Base-by-base conservation (phyloP, 2,888 invertebrate species). In the Pristionchus mayeri region DNA sequence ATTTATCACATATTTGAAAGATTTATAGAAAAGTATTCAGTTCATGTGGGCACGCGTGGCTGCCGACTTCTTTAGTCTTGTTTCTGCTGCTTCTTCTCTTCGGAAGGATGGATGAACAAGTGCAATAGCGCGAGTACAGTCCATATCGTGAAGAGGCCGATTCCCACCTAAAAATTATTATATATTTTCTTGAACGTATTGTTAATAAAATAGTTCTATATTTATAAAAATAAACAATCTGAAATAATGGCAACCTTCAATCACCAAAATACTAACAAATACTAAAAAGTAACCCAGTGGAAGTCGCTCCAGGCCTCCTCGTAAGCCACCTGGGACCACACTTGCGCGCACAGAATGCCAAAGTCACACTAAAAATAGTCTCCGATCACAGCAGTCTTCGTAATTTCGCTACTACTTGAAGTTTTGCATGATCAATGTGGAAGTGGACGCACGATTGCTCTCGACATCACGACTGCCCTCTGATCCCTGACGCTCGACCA, bases 311-410 rank as follows among this genome's bases (percentile, higher is more conserved):
- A 92, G 79, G 90, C 88, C 11, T 86, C 52, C 76, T 89, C 54
- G 80, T 91, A 91, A 37, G 91, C 90, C 71, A 87, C 52, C 85
- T 92, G 92, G 1, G 92, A 92, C 92, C 92, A 92, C 37, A 92
- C 82, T 85, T 92, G 92, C 18, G 90, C 92, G 3, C 87, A 87
- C 30, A 92, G 88, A 85, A 92, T 92, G 37, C 89, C 86, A 52
- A 90, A 16, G 71, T 92, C 92, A 84, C 90, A 90, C 86, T 90
- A 44, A 44, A 13, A 44, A 13, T 13, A 44, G 13, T 6, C 13
- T 44, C 44, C 44, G 44, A 44, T 44, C 44, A 44, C 13, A 44
- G n/a, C n/a, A 44, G 6, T 44, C 44, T 44, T 13, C 6, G 44
- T 44, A 44, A 44, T 44, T n/a, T n/a, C n/a, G n/a, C n/a, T n/a